Evolutionary conservation across 2,888 invertebrate genomes (phyloP), one percentile per base, ranked within the genome.

Genomic region (Gandaritis pyraliata): DNA sequence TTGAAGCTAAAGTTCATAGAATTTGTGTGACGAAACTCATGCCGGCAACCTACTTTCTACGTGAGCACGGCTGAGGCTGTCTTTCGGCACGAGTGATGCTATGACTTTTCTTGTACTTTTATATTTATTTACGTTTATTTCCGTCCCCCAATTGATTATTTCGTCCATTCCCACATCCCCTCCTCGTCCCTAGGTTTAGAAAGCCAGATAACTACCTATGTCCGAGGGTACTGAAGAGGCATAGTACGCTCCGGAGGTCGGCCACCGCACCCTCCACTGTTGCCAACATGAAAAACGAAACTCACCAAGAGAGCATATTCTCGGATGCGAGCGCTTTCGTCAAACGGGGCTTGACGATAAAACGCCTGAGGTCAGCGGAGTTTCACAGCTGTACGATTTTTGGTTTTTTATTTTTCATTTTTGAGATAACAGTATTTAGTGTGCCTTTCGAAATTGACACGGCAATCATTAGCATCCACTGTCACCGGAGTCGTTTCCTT

Each of bases 311-410:
- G 70, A 85, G 87, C 72, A 79, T 92, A 72, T 88, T 93, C 83
- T 88, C 87, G 76, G 92, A 92, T 70, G 92, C 92, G 65, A 90
- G 88, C 76, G 90, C 87, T 66, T 90, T 90, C 82, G 85, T 92
- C 81, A 92, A 90, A 77, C 84, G 91, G 61, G 92, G 92, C 79
- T 82, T 93, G 81, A 91, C 92, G 72, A 92, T 92, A 65, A 93
- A 93, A 82, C 86, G 92, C 75, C 85, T 93, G 90, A 93, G 93
- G 93, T 93, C 90, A 91, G 92, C 85, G 83, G 86, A 82, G 83
- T 85, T 88, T 83, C 83, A 76, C 76, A 78, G 85, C 88, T 87
- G 88, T 88, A 86, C 86, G 88, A 86, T 85, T 85, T 86, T 81
- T 78, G 72, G 72, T 73, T 77, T 76, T 75, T 64, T 49, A n/a